Base-by-base conservation (phyloP, 2,113 vertebrate genomes). In the Tupaia chinensis region DNA sequence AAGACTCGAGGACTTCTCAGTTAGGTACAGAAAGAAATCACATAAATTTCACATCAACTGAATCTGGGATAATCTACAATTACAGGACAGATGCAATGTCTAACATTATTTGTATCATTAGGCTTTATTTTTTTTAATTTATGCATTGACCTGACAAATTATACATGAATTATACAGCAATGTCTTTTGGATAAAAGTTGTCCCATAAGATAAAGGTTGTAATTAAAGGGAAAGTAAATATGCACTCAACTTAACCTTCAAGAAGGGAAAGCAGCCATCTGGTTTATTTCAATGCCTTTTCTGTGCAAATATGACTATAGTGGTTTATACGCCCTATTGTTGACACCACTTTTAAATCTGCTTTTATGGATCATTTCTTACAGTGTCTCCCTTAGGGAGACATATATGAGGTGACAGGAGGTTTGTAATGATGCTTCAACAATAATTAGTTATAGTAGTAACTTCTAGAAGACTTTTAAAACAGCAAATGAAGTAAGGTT, bases 261-360 rank as follows among this genome's bases (percentile, higher is more conserved):
- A 85, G 92, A 93, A 94, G 23, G 69, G 20, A 95, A 89, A 95
- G 81, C 10, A 80, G 65, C 63, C 92, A 97, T 95, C 92, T 96
- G 94, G 27, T 96, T 93, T 94, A 93, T 78, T 92, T 94, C 72
- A 93, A 14, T 88, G 69, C 61, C 84, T 94, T 96, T 73, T 90
- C 58, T 93, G 29, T 96, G 92, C 9, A 92, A 87, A 91, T 96
- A 89, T 86, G 66, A 81, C 44, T 70, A 56, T 10, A 74, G 83
- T 80, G 72, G 29, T 32, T 96, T 94, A 82, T 84, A 70, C 22
- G 19, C 34, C 61, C 29, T 90, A 70, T 93, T 94, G 76, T 95
- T 90, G 80, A 96, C 73, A 93, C 17, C 69, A 77, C 22, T 92
- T 95, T 96, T 70, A 96, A 94, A 95, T 90, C 14, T 90, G 66